A percentile compares a stretch with the other conserved stretches of the same genome.
These are phyloP conservation scores for Lepus oiostolus DNA, from an alignment of 2,797 vertebrate species.

Conservation along the genomic window DNA sequence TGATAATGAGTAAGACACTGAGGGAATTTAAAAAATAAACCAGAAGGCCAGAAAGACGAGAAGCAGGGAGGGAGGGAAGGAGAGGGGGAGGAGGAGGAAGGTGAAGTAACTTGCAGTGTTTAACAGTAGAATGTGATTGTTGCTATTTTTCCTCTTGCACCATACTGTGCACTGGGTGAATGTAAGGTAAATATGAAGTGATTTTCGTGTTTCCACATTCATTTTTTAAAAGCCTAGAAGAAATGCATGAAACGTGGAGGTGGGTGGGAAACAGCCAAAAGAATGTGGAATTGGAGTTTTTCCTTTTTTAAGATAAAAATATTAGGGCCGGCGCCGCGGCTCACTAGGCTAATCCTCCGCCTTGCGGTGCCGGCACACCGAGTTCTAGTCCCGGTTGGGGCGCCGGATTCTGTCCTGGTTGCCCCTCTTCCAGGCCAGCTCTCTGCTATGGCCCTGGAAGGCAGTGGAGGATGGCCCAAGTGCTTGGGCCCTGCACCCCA, in stretches of 20 bases:
- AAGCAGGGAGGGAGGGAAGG: background rate
- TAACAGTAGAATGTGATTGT: slow-evolving; percentile 43
- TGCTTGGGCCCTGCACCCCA: no score
- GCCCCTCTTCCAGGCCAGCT: no score
- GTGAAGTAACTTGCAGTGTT: background rate
- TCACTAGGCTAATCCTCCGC: no score
- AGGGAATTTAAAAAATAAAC: background rate
- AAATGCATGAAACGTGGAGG: background rate
- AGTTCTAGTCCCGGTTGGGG: no score
- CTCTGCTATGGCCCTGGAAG: no score
- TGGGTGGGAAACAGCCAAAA: background rate
- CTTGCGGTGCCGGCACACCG: no score
- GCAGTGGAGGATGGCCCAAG: no score
- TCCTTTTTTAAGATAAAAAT: background rate
- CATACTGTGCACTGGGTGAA: background rate
- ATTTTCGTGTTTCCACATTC: slow-evolving; percentile 21
- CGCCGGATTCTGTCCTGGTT: no score
- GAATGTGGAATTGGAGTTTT: background rate
- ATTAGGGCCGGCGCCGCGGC: background rate
- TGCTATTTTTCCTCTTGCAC: background rate
- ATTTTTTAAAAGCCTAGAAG: slow-evolving; percentile 48
- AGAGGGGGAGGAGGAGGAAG: background rate
- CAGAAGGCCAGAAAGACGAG: background rate
- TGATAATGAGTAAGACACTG: background rate
- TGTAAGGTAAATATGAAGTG: background rate